These are phyloP conservation scores for Tokudaia muenninki DNA, from an alignment of 2,797 vertebrate species.

Conservation along the genomic window DNA sequence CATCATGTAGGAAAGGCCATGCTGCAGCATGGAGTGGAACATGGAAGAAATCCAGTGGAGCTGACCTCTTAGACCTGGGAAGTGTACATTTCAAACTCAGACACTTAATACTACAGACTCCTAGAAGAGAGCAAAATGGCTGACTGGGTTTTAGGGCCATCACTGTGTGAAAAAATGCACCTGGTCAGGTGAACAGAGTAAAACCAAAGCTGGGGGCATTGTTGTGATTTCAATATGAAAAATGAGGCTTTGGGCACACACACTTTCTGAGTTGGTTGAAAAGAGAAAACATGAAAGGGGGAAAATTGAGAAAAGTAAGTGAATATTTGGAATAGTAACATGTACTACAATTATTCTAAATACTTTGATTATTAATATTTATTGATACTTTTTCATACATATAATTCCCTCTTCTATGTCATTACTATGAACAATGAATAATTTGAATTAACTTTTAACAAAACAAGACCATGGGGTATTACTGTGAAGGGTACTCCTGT, in stretches of 20 bases:
- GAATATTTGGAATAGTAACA: not conserved
- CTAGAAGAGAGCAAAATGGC: no score
- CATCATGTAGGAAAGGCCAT: not conserved
- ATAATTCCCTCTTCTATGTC: not conserved
- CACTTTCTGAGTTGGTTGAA: not conserved
- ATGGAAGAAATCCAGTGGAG: not conserved
- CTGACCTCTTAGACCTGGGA: not conserved
- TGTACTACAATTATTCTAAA: not conserved
- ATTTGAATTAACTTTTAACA: no score
- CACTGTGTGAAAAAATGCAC: fast-evolving
- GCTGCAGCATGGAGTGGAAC: not conserved
- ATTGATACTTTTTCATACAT: not conserved
- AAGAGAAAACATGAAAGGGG: not conserved
- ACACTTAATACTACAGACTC: no score
- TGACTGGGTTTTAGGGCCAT: no score
- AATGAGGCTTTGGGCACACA: not conserved
- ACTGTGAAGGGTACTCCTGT: no score
- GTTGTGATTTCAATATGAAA: not conserved
- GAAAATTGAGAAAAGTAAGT: not conserved
- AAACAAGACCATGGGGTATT: no score
- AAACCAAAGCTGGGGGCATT: fast-evolving
- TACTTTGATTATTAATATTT: not conserved
- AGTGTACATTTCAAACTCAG: not conserved
- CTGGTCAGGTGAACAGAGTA: fast-evolving
- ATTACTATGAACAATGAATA: not conserved